Evolutionary conservation across 2,888 invertebrate genomes (phyloP).

Genomic region (Nesidiocoris tenuis): DNA sequence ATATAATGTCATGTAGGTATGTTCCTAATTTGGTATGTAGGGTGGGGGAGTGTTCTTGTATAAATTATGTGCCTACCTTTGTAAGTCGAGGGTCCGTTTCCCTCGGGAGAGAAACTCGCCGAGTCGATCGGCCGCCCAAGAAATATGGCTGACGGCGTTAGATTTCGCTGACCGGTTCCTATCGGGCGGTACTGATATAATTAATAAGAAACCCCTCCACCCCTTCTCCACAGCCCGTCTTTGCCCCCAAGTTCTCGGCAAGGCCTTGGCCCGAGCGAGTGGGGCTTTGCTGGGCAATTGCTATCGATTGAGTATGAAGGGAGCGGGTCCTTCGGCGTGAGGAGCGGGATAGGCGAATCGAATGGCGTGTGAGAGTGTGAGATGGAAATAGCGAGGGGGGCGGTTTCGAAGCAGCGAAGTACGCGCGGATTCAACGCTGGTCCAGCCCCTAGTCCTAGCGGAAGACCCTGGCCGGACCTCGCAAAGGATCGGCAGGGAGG

Average conservation of each 20-base stretch:
- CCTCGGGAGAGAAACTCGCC: too few relatives aligned
- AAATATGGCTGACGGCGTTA: not conserved
- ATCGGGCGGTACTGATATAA: not conserved
- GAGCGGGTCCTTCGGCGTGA: not conserved
- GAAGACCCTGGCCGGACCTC: not conserved
- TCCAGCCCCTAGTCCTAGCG: not conserved
- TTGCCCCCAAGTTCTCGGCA: too few relatives aligned
- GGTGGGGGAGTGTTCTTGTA: too few relatives aligned
- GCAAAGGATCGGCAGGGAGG: not conserved
- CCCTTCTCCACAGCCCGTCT: not conserved
- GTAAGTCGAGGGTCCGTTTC: too few relatives aligned
- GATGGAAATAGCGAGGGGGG: not conserved
- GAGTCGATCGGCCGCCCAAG: not conserved
- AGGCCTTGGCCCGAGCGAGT: not conserved
- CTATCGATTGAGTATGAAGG: constrained; percentile 29
- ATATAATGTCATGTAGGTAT: too few relatives aligned
- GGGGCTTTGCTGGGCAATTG: constrained; percentile 30
- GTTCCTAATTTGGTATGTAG: too few relatives aligned
- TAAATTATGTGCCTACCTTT: too few relatives aligned
- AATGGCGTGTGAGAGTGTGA: not conserved
- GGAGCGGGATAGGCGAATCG: constrained; percentile 15
- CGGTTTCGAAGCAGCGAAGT: not conserved
- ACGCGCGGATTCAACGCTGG: not conserved
- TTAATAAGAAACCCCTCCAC: not conserved
- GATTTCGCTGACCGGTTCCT: not conserved